phyloP scores from a whole-genome alignment of 2,888 invertebrate species.

The Lissonota sp. region DNA sequence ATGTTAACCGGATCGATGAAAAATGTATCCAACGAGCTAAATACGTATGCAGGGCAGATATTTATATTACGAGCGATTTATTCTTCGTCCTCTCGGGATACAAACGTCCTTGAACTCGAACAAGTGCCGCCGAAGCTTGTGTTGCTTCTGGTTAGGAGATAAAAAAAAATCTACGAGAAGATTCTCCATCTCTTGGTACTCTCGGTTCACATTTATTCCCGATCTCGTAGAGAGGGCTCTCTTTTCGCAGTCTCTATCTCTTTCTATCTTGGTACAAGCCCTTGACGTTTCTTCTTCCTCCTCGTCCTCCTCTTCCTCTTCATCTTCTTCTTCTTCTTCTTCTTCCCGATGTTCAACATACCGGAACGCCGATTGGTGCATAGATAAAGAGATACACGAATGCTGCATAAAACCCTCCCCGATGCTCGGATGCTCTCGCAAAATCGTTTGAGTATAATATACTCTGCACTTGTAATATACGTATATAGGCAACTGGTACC shows the following conservation, averaged over 20 bases:
- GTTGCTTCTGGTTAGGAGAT: slow-evolving; percentile 52
- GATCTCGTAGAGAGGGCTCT: slow-evolving; percentile 46
- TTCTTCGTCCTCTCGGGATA: slow-evolving; percentile 50
- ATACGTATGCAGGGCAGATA: too few relatives aligned
- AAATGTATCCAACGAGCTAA: not conserved
- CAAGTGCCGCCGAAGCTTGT: slow-evolving; percentile 62
- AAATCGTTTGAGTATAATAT: slow-evolving; percentile 21
- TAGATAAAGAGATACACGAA: slow-evolving; percentile 69
- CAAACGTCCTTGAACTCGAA: slow-evolving; percentile 73
- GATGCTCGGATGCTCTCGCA: slow-evolving; percentile 33
- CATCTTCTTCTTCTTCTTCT: slow-evolving; percentile 45
- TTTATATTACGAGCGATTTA: slow-evolving; percentile 2
- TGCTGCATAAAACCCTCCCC: slow-evolving; percentile 53
- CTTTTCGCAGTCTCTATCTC: slow-evolving; percentile 9
- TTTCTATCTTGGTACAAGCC: not conserved
- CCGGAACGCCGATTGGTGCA: slow-evolving; percentile 72
- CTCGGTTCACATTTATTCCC: slow-evolving; percentile 61
- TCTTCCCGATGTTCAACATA: slow-evolving; percentile 71
- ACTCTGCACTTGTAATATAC: slow-evolving; percentile 37
- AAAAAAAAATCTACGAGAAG: slow-evolving; percentile 15
- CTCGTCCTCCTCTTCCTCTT: slow-evolving; percentile 4
- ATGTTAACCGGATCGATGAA: slow-evolving; percentile 14
- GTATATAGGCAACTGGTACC: slow-evolving; percentile 14
- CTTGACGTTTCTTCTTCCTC: not conserved
- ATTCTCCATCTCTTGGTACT: slow-evolving; percentile 54